phyloP scores from a whole-genome alignment of 2,888 invertebrate genomes.

The Caenorhabditis sp. region DNA sequence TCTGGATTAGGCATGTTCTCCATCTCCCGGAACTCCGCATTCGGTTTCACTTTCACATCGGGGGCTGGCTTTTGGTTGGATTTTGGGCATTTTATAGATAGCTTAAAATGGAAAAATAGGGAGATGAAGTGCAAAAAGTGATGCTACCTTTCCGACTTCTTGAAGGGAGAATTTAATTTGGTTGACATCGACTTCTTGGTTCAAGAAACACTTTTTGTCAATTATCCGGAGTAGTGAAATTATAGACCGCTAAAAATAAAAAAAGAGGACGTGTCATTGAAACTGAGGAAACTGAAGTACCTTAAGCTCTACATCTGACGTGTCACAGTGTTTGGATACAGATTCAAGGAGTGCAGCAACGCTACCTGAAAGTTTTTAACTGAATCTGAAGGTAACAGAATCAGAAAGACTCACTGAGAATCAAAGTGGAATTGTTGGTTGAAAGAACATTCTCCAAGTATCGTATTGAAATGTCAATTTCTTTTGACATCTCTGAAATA shows the following conservation, averaged over 20 bases:
- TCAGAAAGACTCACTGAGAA: conserved; percentile 60
- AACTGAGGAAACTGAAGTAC: conserved; percentile 6
- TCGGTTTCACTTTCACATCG: conserved; percentile 31
- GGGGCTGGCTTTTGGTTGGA: conserved; percentile 19
- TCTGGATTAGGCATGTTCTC: conserved; percentile 57
- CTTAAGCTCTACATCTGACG: conserved; percentile 56
- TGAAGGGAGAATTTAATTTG: conserved; percentile 60
- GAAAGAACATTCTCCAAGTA: conserved; percentile 67
- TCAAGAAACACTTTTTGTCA: conserved; percentile 62
- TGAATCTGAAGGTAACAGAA: not conserved
- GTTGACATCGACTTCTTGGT: conserved; percentile 56
- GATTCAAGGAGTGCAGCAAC: conserved; percentile 69
- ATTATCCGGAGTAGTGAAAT: conserved; percentile 59
- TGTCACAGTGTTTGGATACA: conserved; percentile 66
- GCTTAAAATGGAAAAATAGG: conserved; percentile 31
- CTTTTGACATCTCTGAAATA: conserved; percentile 66
- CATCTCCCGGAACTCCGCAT: conserved; percentile 49
- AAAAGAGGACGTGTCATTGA: not conserved
- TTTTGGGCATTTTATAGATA: conserved; percentile 49
- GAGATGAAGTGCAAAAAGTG: not conserved
- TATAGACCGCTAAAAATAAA: conserved; percentile 56
- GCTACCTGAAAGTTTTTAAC: conserved; percentile 55
- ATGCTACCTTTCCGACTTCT: conserved; percentile 53
- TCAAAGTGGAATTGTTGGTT: conserved; percentile 61
- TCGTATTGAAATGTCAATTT: conserved; percentile 68